Evolutionary conservation across 2,888 invertebrate species (phyloP).

Genomic region (Trachelus troglodyta): DNA sequence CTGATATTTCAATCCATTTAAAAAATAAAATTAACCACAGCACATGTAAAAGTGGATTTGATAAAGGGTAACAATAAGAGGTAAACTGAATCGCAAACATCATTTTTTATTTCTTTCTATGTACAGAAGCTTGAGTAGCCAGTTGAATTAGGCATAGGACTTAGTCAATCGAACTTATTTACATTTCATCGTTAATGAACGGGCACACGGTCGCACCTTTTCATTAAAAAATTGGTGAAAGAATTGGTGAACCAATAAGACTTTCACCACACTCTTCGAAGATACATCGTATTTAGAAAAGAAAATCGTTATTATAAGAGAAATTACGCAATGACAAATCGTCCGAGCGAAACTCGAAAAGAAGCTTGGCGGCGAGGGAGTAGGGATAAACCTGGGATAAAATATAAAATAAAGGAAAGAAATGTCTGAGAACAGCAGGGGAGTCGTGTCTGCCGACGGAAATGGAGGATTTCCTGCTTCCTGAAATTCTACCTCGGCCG

Average conservation of each 20-base stretch:
- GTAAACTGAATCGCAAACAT: slow-evolving; percentile 31
- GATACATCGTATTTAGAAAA: background rate
- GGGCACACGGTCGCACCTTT: slow-evolving; percentile 39
- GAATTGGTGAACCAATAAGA: slow-evolving; percentile 21
- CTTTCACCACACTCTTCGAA: background rate
- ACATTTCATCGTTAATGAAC: slow-evolving; percentile 32
- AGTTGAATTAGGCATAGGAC: slow-evolving; percentile 36
- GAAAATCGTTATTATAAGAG: slow-evolving; percentile 1
- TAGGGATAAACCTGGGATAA: background rate
- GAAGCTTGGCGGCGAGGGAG: background rate
- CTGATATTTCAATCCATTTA: background rate
- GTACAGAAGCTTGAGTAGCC: slow-evolving; percentile 25
- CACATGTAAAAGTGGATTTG: background rate
- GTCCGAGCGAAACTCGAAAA: background rate
- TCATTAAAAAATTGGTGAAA: slow-evolving; percentile 36
- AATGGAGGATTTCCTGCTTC: background rate
- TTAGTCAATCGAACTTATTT: slow-evolving; percentile 43
- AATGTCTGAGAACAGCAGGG: background rate
- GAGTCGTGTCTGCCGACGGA: background rate
- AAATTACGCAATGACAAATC: background rate
- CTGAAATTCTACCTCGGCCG: background rate
- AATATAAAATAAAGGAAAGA: slow-evolving; percentile 37
- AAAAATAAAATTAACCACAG: background rate
- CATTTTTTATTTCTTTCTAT: slow-evolving; percentile 42
- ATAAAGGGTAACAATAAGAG: background rate